phyloP scores from a whole-genome alignment of 2,797 vertebrate genomes.

The Urocyon cinereoargenteus region DNA sequence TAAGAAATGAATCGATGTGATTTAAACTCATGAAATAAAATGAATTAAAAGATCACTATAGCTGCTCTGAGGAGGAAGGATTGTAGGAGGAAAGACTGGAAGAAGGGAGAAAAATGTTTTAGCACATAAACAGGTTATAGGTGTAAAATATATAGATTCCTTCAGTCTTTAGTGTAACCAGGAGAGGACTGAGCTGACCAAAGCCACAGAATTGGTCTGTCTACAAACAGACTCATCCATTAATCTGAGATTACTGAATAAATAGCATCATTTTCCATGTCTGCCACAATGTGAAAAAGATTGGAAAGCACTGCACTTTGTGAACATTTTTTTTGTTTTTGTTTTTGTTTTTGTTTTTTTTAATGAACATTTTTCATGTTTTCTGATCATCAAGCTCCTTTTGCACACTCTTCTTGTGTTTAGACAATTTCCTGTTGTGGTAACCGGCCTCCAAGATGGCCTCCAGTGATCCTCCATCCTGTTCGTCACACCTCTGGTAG shows the following conservation, averaged over 20 bases:
- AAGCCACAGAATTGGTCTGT: not conserved
- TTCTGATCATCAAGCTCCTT: not conserved
- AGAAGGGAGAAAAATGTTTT: not conserved
- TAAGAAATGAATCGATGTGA: not conserved
- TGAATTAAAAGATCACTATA: not conserved
- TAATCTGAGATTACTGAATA: slow-evolving; percentile 19
- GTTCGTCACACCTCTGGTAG: not conserved
- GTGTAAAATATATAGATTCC: not conserved
- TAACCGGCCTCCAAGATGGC: not conserved
- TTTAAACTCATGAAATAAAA: slow-evolving; percentile 59
- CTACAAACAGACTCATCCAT: not conserved
- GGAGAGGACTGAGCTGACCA: not conserved
- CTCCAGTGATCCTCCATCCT: not conserved
- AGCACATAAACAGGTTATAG: not conserved
- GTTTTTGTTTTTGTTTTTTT: no score
- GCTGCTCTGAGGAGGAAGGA: not conserved
- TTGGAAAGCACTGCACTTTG: not conserved
- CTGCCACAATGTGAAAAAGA: not conserved
- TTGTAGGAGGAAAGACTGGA: slow-evolving; percentile 3
- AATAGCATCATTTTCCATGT: not conserved
- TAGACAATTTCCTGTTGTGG: not conserved
- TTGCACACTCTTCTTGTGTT: not conserved
- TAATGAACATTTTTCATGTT: not conserved
- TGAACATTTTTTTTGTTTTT: not conserved
- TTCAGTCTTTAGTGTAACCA: not conserved